Evolutionary conservation across 2,888 invertebrate species (phyloP), one percentile per base, ranked within the genome.

Genomic region (Dryocosmus kuriphilus): DNA sequence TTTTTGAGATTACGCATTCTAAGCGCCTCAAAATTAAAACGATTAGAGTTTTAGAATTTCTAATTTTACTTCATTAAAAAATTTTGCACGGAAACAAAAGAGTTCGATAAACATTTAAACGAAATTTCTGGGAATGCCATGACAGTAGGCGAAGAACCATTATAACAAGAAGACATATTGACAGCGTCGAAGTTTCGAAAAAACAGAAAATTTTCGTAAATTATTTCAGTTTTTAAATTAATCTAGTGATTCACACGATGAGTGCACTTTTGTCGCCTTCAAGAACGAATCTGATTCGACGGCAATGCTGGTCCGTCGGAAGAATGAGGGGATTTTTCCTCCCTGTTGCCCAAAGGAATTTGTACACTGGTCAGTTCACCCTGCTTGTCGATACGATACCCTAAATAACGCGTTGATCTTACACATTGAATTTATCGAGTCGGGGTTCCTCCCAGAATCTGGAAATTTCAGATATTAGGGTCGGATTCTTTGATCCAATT

Each of bases 291-390:
- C 79, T 81, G 62, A 51, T 83, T 46, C 80, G 80, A 14, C 76
- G 75, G 60, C 80, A 84, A 32, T 67, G 79, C 5, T 57, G 55
- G 22, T 76, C 81, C n/a, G 16, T 55, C 14, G 67, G 77, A n/a
- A 27, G 79, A 14, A 5, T 77, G 27, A 81, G 73, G 22, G 75
- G 76, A 27, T 19, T 81, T 14, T n/a, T 79, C 30, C 65, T 67
- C 19, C 77, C 77, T 16, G 22, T 65, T 24, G 14, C 75, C 14
- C 79, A 76, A 22, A 80, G 81, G 55, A 82, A 79, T 61, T 27
- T 82, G 19, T 81, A 80, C 35, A 60, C 76, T 71, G 81, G 87
- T 85, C 35, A 82, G 82, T 81, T 41, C 76, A 30, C 60, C 46
- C 67, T 41, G 67, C 67, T 51, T 46, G 46, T 67, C 67, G 67